Evolutionary conservation across 2,888 invertebrate genomes (phyloP).

Genomic region (Meandrusa payeni): DNA sequence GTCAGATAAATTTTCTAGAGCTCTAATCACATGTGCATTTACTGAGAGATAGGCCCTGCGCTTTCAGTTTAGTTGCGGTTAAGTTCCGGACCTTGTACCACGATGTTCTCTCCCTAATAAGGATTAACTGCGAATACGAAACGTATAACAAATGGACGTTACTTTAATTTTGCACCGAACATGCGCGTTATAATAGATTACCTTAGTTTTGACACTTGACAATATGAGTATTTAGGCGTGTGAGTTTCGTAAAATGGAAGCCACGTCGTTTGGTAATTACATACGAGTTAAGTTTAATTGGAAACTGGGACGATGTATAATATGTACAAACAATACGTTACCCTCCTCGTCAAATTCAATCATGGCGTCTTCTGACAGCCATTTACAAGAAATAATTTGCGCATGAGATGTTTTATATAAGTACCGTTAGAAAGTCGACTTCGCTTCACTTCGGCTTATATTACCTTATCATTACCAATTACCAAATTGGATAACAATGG

Average conservation of each 20-base stretch:
- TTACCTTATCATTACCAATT: too few relatives aligned
- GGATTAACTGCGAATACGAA: conserved; percentile 19
- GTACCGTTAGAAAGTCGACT: too few relatives aligned
- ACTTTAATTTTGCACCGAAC: conserved; percentile 15
- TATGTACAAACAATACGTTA: conserved; percentile 5
- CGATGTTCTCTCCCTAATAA: conserved; percentile 18
- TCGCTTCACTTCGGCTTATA: too few relatives aligned
- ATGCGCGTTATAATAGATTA: conserved; percentile 22
- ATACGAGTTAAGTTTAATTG: conserved; percentile 9
- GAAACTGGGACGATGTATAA: conserved; percentile 1
- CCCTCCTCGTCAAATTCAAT: neutral
- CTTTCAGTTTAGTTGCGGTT: conserved; percentile 5
- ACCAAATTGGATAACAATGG: too few relatives aligned
- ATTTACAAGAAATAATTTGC: too few relatives aligned
- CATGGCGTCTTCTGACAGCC: too few relatives aligned
- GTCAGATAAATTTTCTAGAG: too few relatives aligned
- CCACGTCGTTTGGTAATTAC: conserved; percentile 2
- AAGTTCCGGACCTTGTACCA: conserved; percentile 5
- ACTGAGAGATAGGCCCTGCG: neutral
- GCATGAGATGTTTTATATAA: too few relatives aligned
- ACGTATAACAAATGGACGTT: conserved; percentile 18
- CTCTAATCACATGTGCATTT: too few relatives aligned
- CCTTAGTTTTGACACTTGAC: conserved; percentile 21
- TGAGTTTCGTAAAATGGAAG: conserved; percentile 6
- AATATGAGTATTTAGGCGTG: conserved; percentile 19